Evolutionary conservation across 2,797 vertebrate genomes (phyloP).

Genomic region (Pseudotriccus pelzelni): DNA sequence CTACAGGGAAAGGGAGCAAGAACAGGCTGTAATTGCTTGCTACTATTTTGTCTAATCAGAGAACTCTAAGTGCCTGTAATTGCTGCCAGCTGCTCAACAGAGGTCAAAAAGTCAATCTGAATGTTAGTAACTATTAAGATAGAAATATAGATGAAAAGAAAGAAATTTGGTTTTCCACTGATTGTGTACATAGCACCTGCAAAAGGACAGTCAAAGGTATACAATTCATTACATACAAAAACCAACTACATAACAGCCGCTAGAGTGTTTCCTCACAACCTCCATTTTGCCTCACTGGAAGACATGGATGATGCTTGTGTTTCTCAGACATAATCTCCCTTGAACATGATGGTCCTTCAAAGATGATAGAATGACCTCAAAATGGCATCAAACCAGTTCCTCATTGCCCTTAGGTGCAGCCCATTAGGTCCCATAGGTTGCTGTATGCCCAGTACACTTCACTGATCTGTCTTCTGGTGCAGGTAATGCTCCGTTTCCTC

Average conservation of each 20-base stretch:
- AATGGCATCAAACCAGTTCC: background rate
- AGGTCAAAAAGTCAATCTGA: background rate
- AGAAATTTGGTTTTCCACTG: background rate
- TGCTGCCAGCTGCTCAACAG: background rate
- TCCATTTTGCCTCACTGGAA: background rate
- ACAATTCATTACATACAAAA: background rate
- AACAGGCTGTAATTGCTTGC: background rate
- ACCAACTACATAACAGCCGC: background rate
- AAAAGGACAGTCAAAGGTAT: background rate
- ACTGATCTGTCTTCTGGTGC: background rate
- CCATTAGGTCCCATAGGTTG: background rate
- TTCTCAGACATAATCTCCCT: background rate
- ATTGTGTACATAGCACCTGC: accelerated
- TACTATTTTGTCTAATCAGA: background rate
- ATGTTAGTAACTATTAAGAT: background rate
- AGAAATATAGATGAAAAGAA: background rate
- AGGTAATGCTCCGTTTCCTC: background rate
- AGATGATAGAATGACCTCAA: background rate
- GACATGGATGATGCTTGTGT: background rate
- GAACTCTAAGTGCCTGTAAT: background rate
- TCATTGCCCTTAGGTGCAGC: background rate
- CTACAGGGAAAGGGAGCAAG: background rate
- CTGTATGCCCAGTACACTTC: background rate
- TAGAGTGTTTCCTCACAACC: background rate
- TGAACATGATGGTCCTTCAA: background rate